Evolutionary conservation across 2,888 invertebrate genomes (phyloP).

Genomic region (Noctua janthe): DNA sequence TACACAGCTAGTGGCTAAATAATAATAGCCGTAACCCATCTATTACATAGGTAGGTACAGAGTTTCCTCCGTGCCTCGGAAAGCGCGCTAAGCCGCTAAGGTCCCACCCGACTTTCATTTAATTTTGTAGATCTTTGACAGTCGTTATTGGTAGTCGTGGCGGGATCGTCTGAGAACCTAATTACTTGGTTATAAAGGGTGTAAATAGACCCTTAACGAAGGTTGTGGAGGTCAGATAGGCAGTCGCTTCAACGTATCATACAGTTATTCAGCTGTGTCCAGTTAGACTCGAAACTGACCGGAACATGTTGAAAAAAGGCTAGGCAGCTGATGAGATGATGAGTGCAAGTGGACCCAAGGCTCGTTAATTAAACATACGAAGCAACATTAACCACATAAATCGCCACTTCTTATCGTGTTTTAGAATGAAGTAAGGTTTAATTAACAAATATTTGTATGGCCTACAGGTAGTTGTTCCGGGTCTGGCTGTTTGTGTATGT

Average conservation of each 20-base stretch:
- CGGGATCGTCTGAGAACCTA: background rate
- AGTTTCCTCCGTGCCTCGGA: background rate
- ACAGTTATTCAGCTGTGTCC: background rate
- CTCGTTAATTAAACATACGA: background rate
- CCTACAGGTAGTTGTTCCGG: too few relatives aligned
- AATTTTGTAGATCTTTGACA: background rate
- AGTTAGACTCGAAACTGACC: background rate
- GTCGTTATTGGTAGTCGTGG: background rate
- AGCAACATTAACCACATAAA: background rate
- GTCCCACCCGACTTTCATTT: background rate
- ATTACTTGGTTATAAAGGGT: too few relatives aligned
- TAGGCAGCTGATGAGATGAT: background rate
- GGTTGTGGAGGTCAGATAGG: too few relatives aligned
- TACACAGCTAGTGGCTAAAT: background rate
- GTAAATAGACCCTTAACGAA: too few relatives aligned
- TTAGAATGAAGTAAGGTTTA: background rate
- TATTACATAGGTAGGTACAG: background rate
- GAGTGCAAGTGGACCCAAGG: background rate
- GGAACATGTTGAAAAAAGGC: background rate
- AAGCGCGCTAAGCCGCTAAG: background rate
- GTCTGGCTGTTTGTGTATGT: too few relatives aligned
- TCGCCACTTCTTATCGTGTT: background rate
- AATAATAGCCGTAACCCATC: background rate
- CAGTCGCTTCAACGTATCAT: too few relatives aligned
- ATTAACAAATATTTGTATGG: too few relatives aligned